Percentiles rank a stretch among this genome's conserved stretches.
Evolutionary conservation across 2,797 vertebrate species (phyloP).

Genomic region (Tokudaia muenninki): DNA sequence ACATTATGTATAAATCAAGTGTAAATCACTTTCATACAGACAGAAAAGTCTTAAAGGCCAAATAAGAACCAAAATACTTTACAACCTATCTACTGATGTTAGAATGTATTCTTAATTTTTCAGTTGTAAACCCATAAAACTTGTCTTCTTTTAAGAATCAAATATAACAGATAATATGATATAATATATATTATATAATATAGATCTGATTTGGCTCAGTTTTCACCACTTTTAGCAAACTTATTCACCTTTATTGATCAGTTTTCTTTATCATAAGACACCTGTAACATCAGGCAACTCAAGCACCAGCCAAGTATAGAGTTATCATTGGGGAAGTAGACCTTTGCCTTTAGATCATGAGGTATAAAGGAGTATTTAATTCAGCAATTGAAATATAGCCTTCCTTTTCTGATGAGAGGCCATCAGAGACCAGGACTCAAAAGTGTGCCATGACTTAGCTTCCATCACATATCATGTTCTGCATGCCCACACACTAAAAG

Average conservation of each 20-base stretch:
- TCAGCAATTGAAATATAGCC: constrained; percentile 16
- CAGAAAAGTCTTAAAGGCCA: constrained; percentile 13
- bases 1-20: not conserved
- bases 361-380: not conserved
- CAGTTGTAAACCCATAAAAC: constrained; percentile 8
- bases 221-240: not conserved
- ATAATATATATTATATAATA: not conserved
- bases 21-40: constrained; percentile 39
- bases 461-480: not conserved
- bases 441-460: constrained; percentile 14
- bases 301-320: not conserved
- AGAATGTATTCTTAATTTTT: constrained; percentile 38
- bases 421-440: constrained; percentile 53
- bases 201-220: not conserved
- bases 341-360: not conserved
- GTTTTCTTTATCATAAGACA: constrained; percentile 18
- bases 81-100: not conserved
- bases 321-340: not conserved
- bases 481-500: not conserved
- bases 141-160: constrained; percentile 43
- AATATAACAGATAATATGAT: not conserved
- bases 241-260: not conserved
- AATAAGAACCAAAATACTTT: constrained; percentile 56
- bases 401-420: constrained; percentile 64
- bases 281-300: not conserved